Conservation (phyloP, 2,113 vertebrate species). For the Fregetta grallaria region DNA sequence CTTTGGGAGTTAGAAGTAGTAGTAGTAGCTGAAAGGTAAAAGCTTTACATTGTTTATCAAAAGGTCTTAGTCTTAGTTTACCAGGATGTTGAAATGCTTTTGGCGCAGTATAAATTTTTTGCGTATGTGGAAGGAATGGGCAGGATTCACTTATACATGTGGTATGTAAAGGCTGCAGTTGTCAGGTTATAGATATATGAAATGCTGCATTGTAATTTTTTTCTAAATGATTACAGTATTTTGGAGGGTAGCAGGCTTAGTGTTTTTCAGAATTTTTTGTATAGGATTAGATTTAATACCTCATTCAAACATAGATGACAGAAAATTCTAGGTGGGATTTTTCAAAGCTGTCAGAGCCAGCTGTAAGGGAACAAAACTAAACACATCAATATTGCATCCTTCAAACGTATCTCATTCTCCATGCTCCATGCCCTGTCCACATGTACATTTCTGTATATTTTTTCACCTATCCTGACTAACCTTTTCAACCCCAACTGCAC, state of each 20-base stretch:
- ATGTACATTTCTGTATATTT: background rate
- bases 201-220: background rate
- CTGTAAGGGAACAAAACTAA: background rate
- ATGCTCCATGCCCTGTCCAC: background rate
- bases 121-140: background rate
- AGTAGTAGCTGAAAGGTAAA: background rate
- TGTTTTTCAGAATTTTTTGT: background rate
- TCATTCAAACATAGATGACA: background rate
- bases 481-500: too few relatives aligned
- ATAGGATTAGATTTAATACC: background rate
- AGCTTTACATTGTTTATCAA: background rate
- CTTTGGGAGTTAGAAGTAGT: background rate
- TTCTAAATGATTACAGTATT: background rate
- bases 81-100: background rate
- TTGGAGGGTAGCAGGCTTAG: background rate
- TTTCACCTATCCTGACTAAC: background rate
- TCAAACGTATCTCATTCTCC: background rate
- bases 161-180: background rate
- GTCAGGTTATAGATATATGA: background rate
- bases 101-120: background rate
- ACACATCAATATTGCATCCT: background rate
- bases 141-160: background rate
- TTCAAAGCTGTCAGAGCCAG: background rate
- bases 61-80: background rate
- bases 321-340: background rate